Evolutionary conservation across 2,888 invertebrate genomes (phyloP), one percentile per base, ranked within the genome.

Genomic region (Galeruca laticollis): DNA sequence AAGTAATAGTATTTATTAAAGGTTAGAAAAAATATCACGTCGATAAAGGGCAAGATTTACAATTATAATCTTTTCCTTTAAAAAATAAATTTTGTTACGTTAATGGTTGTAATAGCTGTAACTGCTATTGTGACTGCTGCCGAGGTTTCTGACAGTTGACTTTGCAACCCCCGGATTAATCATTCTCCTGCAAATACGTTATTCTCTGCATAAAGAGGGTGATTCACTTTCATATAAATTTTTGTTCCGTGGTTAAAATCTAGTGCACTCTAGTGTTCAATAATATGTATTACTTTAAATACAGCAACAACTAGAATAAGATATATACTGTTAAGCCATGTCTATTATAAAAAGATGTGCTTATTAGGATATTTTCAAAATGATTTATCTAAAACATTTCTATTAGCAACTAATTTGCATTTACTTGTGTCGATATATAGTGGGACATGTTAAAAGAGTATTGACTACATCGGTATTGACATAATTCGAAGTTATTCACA

Each of bases 91-190:
- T 26, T 13, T 9, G 31, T 13, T 11, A 54, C 54, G 54, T n/a
- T 10, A n/a, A 54, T 54, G 54, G 31, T 11, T 54, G 33, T 31
- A 54, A 54, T 33, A n/a, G 49, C 60, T 31, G 35, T 47, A 57
- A 65, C 33, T 57, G 49, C 60, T 35, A 70, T 40, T 59, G 65
- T 65, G 65, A 65, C 65, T 65, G 65, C 65, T 51, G 21, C 61
- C 72, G 73, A 72, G 69, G 74, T 72, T 74, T 60, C 62, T 74
- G 74, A 74, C 74, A 74, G 74, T 75, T 73, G 73, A 75, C 75
- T 75, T 73, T 68, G 71, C 71, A 72, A 75, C 75, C 75, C 40
- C 75, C 67, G 71, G 70, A 73, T 75, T 72, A 71, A 73, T 70
- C 75, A 72, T 70, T 72, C 75, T 69, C 64, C 71, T 71, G 68